These are phyloP conservation scores for Brachionus calyciflorus DNA, from an alignment of 1,140 invertebrate species.

Conservation along the genomic window DNA sequence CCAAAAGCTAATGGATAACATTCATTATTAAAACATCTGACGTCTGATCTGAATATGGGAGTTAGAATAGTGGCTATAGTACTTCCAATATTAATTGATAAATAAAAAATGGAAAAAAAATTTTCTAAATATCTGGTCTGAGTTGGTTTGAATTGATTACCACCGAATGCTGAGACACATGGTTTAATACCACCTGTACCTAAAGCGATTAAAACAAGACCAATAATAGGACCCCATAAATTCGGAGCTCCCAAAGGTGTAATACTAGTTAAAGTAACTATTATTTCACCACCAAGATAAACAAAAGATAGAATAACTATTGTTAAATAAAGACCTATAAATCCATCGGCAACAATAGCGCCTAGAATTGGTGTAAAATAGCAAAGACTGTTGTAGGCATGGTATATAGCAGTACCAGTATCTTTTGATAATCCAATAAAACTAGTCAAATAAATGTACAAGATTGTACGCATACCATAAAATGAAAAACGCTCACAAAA, in stretches of 20 bases:
- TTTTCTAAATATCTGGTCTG: not conserved
- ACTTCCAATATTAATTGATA: conserved; percentile 86
- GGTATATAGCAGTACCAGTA: conserved; percentile 74
- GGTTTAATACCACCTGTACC: conserved; percentile 82
- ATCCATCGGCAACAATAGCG: conserved; percentile 80
- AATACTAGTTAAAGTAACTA: conserved; percentile 71
- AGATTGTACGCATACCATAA: conserved; percentile 78
- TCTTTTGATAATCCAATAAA: conserved; percentile 67
- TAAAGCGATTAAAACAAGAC: conserved; percentile 57
- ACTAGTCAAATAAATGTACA: conserved; percentile 39
- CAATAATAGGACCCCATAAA: conserved; percentile 57
- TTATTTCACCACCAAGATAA: conserved; percentile 77
- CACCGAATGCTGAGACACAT: conserved; percentile 92
- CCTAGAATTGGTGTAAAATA: conserved; percentile 83
- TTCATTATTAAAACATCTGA: conserved; percentile 75
- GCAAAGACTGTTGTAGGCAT: conserved; percentile 76
- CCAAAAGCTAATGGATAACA: conserved; percentile 90
- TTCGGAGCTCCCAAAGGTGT: conserved; percentile 64
- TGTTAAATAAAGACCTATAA: conserved; percentile 80
- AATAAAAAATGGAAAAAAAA: conserved; percentile 91
- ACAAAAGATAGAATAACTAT: conserved; percentile 82
- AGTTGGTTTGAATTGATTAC: conserved; percentile 71
- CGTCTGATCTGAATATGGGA: conserved; percentile 75
- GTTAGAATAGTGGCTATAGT: conserved; percentile 84
- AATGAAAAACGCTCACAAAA: conserved; percentile 93